phyloP scores from a whole-genome alignment of 1,140 invertebrate species.

The Vanessa tameamea region DNA sequence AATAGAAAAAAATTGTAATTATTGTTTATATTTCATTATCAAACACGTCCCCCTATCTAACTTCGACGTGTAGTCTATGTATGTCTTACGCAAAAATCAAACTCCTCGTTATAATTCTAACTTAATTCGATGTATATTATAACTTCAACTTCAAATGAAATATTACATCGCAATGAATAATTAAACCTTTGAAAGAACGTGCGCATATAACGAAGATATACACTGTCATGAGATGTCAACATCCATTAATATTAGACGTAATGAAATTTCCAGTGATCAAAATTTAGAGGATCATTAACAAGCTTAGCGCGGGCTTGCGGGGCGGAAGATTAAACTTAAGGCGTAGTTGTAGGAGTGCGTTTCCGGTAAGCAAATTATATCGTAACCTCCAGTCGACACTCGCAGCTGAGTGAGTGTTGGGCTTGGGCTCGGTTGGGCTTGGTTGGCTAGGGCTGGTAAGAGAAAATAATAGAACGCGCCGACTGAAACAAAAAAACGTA shows the following conservation, averaged over 20 bases:
- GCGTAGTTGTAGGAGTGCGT: constrained; percentile 11
- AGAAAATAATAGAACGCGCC: not conserved
- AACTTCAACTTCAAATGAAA: too few relatives aligned
- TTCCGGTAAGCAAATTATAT: constrained; percentile 23
- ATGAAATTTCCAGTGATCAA: constrained; percentile 14
- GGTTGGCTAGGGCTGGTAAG: not conserved
- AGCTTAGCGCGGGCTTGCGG: constrained; percentile 7
- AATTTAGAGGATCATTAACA: constrained; percentile 17
- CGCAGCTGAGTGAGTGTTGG: not conserved
- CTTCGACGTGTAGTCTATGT: too few relatives aligned
- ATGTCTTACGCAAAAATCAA: too few relatives aligned
- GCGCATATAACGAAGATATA: not conserved
- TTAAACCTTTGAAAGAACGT: too few relatives aligned
- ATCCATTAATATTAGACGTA: constrained; percentile 15
- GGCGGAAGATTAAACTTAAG: constrained; percentile 8
- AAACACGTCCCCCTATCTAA: too few relatives aligned
- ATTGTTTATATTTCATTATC: too few relatives aligned
- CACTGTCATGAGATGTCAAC: not conserved
- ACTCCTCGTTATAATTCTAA: too few relatives aligned
- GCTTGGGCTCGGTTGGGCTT: too few relatives aligned
- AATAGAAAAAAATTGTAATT: too few relatives aligned
- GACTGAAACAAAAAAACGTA: too few relatives aligned
- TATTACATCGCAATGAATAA: too few relatives aligned
- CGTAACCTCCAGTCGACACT: not conserved
- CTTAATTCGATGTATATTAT: too few relatives aligned